phyloP scores from a whole-genome alignment of 1,140 invertebrate genomes.

The Sipha flava region DNA sequence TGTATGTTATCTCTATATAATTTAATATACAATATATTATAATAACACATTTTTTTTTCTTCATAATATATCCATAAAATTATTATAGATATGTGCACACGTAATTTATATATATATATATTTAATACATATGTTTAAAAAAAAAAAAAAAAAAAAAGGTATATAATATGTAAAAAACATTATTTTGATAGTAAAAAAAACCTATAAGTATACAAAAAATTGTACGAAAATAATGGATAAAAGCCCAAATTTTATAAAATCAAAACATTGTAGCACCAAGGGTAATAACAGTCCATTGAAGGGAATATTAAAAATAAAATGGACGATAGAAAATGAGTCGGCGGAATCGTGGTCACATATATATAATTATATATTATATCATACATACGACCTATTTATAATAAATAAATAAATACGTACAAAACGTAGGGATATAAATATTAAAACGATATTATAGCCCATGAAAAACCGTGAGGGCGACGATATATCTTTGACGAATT shows the following conservation, averaged over 20 bases:
- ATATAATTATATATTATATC: too few relatives aligned
- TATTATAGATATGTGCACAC: not conserved
- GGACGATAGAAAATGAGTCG: not conserved
- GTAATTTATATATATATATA: not conserved
- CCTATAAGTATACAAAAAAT: not conserved
- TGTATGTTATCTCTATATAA: not conserved
- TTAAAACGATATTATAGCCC: too few relatives aligned
- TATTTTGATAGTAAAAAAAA: not conserved
- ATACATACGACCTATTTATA: too few relatives aligned
- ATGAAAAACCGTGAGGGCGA: too few relatives aligned
- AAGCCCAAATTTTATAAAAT: not conserved
- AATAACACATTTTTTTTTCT: not conserved
- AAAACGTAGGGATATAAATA: too few relatives aligned
- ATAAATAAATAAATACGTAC: too few relatives aligned
- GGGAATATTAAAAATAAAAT: not conserved
- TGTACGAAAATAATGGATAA: slow-evolving; percentile 5
- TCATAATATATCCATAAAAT: not conserved
- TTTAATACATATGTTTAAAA: not conserved
- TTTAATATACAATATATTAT: not conserved
- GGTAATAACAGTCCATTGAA: slow-evolving; percentile 26
- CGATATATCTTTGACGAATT: too few relatives aligned
- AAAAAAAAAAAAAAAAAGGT: not conserved
- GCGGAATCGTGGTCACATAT: not conserved
- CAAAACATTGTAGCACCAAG: slow-evolving; percentile 22
- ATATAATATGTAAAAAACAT: not conserved